Evolutionary conservation across 1,140 invertebrate genomes (phyloP), one percentile per base, ranked within the genome.

Genomic region (Caenorhabditis inopinata): DNA sequence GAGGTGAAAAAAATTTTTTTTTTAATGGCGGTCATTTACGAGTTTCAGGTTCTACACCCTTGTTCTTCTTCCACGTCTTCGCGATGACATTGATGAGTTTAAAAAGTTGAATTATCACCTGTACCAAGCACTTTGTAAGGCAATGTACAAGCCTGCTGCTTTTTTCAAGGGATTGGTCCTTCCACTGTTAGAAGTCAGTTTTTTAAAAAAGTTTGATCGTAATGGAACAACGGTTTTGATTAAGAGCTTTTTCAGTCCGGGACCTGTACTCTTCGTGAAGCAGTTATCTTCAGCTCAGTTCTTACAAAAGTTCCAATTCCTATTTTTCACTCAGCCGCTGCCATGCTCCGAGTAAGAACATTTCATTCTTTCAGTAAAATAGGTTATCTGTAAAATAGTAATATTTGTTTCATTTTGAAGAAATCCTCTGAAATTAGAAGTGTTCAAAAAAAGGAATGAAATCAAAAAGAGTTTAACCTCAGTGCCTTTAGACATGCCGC

Each of bases 131-230:
- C 85, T 99, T 16, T 92, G 93, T 79, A 98, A 98, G 90, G 92
- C 96, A 11, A 89, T 99, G 0, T 99, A 94, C 89, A 99, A 99
- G 88, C 96, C 97, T 49, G 95, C 93, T 62, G 96, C 94, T n/a
- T 99, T 99, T 86, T 98, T 98, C 93, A 99, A 99, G 90, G 97
- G 96, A 84, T 93, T 98, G 84, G 89, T 98, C 32, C 85, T 98
- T 45, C 96, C 96, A 2, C 89, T 98, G 16, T 93, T 96, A 85
- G 94, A 96, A 89, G 93, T 92, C 89, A 85, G 46, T 78, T 76
- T 74, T 27, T 21, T 73, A 38, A 5, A 4, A 3, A 53, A 53
- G 49, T 45, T 77, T 68, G 4, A 75, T 23, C n/a, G n/a, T n/a
- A n/a, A n/a, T n/a, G n/a, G n/a, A n/a, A n/a, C n/a, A n/a, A n/a